These are phyloP conservation scores for Agonopterix subpropinquella DNA, from an alignment of 2,888 invertebrate genomes.

Conservation along the genomic window DNA sequence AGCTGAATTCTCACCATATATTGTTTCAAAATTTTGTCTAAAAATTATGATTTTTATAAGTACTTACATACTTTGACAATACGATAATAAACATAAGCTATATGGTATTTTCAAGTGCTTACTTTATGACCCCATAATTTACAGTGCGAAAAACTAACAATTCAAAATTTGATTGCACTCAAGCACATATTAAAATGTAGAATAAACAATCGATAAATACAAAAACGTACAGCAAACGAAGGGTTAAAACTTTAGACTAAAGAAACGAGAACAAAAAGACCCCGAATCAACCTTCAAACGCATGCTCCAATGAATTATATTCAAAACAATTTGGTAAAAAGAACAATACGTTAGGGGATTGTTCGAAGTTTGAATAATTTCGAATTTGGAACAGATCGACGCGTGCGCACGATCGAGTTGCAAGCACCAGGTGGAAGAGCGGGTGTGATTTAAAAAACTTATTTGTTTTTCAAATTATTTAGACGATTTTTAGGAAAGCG, in stretches of 20 bases:
- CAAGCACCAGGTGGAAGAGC: constrained; percentile 26
- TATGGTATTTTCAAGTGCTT: too few relatives aligned
- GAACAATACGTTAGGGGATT: constrained; percentile 27
- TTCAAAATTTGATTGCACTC: background rate
- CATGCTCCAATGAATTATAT: constrained; percentile 18
- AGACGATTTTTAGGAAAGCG: too few relatives aligned
- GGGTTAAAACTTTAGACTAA: constrained; percentile 1
- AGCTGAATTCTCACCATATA: too few relatives aligned
- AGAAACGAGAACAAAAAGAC: constrained; percentile 6
- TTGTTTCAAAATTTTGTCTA: too few relatives aligned
- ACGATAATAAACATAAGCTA: too few relatives aligned
- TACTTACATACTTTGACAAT: too few relatives aligned
- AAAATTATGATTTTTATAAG: too few relatives aligned
- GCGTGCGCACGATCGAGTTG: constrained; percentile 34
- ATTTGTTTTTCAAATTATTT: too few relatives aligned
- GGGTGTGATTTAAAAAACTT: constrained; percentile 5
- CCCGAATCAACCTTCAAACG: constrained; percentile 11
- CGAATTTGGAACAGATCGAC: constrained; percentile 24
- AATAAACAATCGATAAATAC: background rate
- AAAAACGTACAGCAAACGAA: background rate
- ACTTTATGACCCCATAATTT: background rate
- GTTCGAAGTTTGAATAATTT: constrained; percentile 30
- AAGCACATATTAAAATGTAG: background rate
- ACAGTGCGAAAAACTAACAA: background rate
- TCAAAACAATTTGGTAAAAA: constrained; percentile 25